Percentiles rank a stretch among this genome's conserved stretches.
Evolutionary conservation across 2,888 invertebrate genomes (phyloP).

Genomic region (Rotaria sp.): DNA sequence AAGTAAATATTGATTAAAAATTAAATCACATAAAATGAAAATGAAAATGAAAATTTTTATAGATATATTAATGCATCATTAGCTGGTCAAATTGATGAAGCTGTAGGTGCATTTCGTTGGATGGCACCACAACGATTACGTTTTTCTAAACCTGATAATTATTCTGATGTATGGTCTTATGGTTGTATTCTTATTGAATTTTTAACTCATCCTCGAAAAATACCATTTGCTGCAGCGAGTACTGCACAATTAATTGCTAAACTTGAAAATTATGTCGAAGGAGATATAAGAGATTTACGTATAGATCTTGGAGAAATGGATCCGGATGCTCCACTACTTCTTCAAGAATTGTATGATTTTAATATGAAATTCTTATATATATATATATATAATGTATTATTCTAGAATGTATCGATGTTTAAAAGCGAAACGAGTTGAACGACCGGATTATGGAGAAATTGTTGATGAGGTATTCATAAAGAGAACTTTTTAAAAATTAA

Average conservation of each 20-base stretch:
- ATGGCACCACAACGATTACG: conserved; percentile 6
- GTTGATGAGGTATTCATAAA: background rate
- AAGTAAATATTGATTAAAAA: background rate
- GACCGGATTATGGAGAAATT: background rate
- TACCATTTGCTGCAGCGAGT: background rate
- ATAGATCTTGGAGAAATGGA: background rate
- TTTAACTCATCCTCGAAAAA: background rate
- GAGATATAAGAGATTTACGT: background rate
- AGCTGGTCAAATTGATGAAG: conserved; percentile 1
- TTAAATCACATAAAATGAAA: no score
- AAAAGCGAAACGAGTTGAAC: background rate
- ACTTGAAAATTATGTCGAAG: background rate
- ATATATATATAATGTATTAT: no score
- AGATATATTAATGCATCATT: background rate
- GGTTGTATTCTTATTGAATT: background rate
- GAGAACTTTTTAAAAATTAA: no score
- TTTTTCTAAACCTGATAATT: background rate
- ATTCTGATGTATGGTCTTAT: background rate
- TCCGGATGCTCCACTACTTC: background rate
- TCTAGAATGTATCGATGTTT: conserved; percentile 6
- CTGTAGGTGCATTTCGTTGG: conserved; percentile 14
- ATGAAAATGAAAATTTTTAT: no score
- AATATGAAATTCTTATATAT: no score
- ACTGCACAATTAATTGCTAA: background rate
- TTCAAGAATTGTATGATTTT: background rate